phyloP scores from a whole-genome alignment of 30 jellyfish, hydroid and myxozoan species.

The Aurelia aurita complex sp. Pacific region DNA sequence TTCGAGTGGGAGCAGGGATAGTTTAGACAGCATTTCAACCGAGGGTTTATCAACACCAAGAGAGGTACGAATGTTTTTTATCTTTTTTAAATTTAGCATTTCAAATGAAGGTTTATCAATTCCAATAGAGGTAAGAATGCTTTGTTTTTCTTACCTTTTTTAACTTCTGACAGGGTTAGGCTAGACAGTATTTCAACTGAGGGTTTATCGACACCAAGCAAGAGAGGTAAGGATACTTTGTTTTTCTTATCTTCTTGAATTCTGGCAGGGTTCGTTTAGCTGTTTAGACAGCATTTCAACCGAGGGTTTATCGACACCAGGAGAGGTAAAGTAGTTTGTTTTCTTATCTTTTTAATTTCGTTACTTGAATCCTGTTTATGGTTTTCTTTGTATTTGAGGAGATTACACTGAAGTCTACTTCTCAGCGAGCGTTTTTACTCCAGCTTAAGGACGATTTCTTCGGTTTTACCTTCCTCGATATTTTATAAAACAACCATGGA shows the following conservation, averaged over 20 bases:
- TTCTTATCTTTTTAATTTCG: slow-evolving; percentile 2
- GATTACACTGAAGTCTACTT: not conserved
- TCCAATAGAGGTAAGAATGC: too few species aligned
- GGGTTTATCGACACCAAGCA: slow-evolving; percentile 75
- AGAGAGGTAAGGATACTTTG: slow-evolving; percentile 53
- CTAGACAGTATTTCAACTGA: slow-evolving; percentile 80
- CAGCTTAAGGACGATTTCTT: too few species aligned
- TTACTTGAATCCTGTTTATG: slow-evolving; percentile 1
- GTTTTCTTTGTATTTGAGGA: not conserved
- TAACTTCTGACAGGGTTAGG: slow-evolving; percentile 59
- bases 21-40: slow-evolving; percentile 85
- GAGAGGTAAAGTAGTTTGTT: slow-evolving; percentile 50
- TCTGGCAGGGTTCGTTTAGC: not conserved
- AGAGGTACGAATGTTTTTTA: slow-evolving; percentile 36
- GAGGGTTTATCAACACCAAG: slow-evolving; percentile 81
- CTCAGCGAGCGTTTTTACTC: too few species aligned
- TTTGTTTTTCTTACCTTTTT: too few species aligned
- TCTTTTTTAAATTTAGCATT: not conserved
- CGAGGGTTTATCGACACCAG: slow-evolving; percentile 75
- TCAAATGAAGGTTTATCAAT: not conserved
- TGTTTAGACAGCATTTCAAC: slow-evolving; percentile 81
- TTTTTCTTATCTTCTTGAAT: not conserved
- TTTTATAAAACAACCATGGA: too few species aligned
- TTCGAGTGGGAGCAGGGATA: slow-evolving; percentile 87
- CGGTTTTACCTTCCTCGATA: too few species aligned